Evolutionary conservation across 2,888 invertebrate genomes (phyloP).

Genomic region (Nomada ferruginata): DNA sequence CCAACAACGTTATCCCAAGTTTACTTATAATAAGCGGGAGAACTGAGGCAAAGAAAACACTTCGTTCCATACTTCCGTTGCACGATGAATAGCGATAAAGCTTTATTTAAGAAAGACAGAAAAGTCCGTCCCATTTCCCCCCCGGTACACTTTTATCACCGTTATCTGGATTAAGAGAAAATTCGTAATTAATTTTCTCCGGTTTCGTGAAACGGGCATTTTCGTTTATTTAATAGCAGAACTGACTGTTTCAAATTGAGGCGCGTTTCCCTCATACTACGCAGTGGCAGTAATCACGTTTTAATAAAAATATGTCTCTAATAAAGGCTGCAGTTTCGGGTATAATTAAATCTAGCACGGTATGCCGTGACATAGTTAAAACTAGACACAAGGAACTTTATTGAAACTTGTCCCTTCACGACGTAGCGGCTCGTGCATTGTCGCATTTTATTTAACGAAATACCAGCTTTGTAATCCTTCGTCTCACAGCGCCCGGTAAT

Average conservation of each 20-base stretch:
- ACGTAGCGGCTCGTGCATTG: background rate
- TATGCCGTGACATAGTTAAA: slow-evolving; percentile 20
- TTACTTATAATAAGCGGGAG: too few relatives aligned
- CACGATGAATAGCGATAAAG: background rate
- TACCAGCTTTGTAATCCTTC: slow-evolving; percentile 52
- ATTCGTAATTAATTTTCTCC: slow-evolving; percentile 1
- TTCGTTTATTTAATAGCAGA: slow-evolving; percentile 28
- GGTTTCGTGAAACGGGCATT: background rate
- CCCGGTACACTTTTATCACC: background rate
- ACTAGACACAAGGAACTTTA: slow-evolving; percentile 15
- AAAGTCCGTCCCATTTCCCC: background rate
- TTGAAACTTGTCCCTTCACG: slow-evolving; percentile 42
- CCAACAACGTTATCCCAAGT: too few relatives aligned
- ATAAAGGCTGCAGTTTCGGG: slow-evolving; percentile 36
- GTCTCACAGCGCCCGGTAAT: slow-evolving; percentile 17
- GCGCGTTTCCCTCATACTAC: slow-evolving; percentile 19
- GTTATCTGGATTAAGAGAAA: background rate
- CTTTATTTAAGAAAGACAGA: background rate
- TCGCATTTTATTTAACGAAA: slow-evolving; percentile 60
- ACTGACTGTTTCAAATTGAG: slow-evolving; percentile 22
- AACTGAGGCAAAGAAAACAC: too few relatives aligned
- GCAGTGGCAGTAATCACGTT: slow-evolving; percentile 42
- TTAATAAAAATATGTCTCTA: slow-evolving; percentile 43
- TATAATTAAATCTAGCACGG: slow-evolving; percentile 60
- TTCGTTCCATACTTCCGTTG: too few relatives aligned